Evolutionary conservation across 2,888 invertebrate genomes (phyloP), one percentile per base, ranked within the genome.

Genomic region (Nymphalis urticae): DNA sequence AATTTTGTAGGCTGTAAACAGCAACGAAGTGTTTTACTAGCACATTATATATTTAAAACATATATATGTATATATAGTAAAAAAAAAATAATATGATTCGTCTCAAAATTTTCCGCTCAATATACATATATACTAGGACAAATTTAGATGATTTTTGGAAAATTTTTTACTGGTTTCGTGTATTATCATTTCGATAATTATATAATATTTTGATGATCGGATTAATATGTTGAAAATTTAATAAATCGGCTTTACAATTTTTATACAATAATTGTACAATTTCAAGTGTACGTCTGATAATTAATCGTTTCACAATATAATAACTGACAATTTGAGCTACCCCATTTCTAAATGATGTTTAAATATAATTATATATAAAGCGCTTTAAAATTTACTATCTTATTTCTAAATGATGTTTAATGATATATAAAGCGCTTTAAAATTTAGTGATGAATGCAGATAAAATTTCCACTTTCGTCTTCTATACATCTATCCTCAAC

Each of bases 1-100:
- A 58, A 36, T 58, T 78, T 86, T 82, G 84, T 83, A 87, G 82
- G 88, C 88, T 89, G 89, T 89, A 88, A 87, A 89, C 87, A 88
- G 88, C 89, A 87, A 86, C 85, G 86, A 88, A 85, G 63, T 67
- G 68, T 71, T 74, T 71, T 42, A 36, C n/a, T 19, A 19, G 58
- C 58, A 58, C 58, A 6, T 58, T 10, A 10, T 16, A 19, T 17
- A 58, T 42, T 19, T 19, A 42, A 42, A 17, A 50, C 50, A 50
- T 50, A 17, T n/a, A 42, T 13, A 42, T 13, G 42, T 42, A 13
- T 42, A 42, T 42, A 56, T 32, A 56, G 17, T 27, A 32, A 32
- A 17, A n/a, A 32, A 56, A 17, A 32, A 32, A 56, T n/a, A n/a
- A n/a, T n/a, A 56, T 16, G 2, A n/a, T 56, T 54, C 54, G 24